Evolutionary conservation across 1,140 invertebrate species (phyloP), one percentile per base, ranked within the genome.

Genomic region (Nixonia krombeini): DNA sequence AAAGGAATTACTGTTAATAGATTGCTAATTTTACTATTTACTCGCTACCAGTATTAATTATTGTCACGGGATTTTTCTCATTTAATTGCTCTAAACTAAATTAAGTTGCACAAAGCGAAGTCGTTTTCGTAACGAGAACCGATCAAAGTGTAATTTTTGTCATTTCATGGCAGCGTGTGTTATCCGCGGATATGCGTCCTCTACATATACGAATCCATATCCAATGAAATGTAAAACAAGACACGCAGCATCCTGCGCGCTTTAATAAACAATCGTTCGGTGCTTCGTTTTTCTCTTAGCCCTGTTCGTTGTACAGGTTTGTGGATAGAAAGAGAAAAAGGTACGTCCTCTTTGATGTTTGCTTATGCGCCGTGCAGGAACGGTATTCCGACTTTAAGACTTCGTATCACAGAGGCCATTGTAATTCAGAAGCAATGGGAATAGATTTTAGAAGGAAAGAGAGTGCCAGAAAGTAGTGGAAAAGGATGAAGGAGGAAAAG

Each of bases 341-440:
- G 68, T 63, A 58, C 68, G 68, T 65, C 68, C 66, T 41, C 38
- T 70, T 70, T 65, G 68, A 70, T 72, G 72, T 73, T 74, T 76
- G 73, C 73, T 71, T 71, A 72, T 72, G 59, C 67, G 47, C 56
- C 64, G 58, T 51, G 68, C 68, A 70, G 52, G 71, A 73, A 72
- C 71, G 66, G 74, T 69, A 72, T 70, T 74, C 70, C 62, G 65
- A 72, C 64, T 73, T 73, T 69, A 76, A 76, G 72, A 72, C 67
- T 72, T 69, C 67, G 72, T 72, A 71, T 63, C 66, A 62, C 57
- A 51, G 66, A 73, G 67, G 70, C 72, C 64, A 76, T 72, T 76
- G 69, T 70, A 70, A 72, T 72, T 76, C 68, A 72, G 64, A 66
- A 71, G 70, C 62, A 71, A 68, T 71, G 57, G 61, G 56, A 72